These are phyloP conservation scores for Eristalis tenax DNA, from an alignment of 2,888 invertebrate genomes.

Conservation along the genomic window DNA sequence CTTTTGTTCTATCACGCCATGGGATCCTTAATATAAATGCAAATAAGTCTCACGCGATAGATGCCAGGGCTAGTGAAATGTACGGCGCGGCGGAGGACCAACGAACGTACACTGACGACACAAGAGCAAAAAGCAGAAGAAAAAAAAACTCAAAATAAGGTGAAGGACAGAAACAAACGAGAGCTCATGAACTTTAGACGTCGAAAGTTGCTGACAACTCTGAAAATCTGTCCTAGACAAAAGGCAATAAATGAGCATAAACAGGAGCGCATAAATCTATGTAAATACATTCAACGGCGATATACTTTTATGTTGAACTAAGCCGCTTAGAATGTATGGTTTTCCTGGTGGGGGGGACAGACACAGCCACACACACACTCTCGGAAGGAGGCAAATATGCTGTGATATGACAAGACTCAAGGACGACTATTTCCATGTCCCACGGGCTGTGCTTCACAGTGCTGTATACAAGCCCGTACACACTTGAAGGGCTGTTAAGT, in stretches of 20 bases:
- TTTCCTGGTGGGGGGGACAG: constrained; percentile 22
- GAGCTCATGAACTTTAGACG: constrained; percentile 61
- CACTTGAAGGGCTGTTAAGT: background rate
- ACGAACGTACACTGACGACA: background rate
- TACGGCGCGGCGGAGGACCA: background rate
- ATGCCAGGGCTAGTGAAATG: constrained; percentile 5
- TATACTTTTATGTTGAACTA: constrained; percentile 57
- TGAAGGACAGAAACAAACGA: constrained; percentile 69
- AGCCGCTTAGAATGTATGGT: constrained; percentile 49
- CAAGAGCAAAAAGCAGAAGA: background rate
- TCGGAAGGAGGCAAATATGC: constrained; percentile 1
- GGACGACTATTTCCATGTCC: background rate
- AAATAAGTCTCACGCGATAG: constrained; percentile 69
- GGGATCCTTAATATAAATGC: constrained; percentile 73
- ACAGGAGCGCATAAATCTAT: constrained; percentile 58
- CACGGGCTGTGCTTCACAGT: background rate
- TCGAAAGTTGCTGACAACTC: constrained; percentile 65
- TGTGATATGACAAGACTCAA: constrained; percentile 25
- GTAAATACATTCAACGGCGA: constrained; percentile 43
- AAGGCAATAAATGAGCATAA: constrained; percentile 66
- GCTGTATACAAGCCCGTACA: no score
- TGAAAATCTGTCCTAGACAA: constrained; percentile 62
- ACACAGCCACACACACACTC: constrained; percentile 25
- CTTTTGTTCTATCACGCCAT: constrained; percentile 68
- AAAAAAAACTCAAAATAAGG: constrained; percentile 22